These are phyloP conservation scores for Plodia interpunctella DNA, from an alignment of 1,140 invertebrate species.

Conservation along the genomic window DNA sequence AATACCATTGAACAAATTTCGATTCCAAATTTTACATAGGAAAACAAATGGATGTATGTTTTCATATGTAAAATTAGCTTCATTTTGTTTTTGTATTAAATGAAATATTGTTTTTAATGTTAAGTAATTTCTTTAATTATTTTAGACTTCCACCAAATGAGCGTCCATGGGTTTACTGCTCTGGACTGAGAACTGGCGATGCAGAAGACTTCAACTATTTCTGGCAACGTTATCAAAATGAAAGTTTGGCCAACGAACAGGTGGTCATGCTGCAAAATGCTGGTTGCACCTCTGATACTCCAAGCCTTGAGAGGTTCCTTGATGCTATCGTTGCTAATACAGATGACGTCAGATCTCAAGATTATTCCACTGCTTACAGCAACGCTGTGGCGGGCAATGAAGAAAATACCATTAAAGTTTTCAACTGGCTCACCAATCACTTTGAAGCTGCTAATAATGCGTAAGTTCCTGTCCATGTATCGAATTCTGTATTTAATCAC, in stretches of 20 bases:
- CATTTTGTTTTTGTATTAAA: too few relatives aligned
- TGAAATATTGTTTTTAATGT: too few relatives aligned
- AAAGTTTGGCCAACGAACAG: constrained; percentile 77
- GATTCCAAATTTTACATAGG: too few relatives aligned
- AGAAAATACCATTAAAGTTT: constrained; percentile 62
- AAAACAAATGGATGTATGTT: too few relatives aligned
- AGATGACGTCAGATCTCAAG: constrained; percentile 67
- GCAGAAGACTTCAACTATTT: constrained; percentile 72
- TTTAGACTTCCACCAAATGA: constrained; percentile 76
- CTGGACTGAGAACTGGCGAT: constrained; percentile 69
- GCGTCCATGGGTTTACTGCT: constrained; percentile 79
- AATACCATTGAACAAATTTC: too few relatives aligned
- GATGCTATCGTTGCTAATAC: constrained; percentile 42
- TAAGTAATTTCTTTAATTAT: not conserved
- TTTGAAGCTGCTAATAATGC: constrained; percentile 48
- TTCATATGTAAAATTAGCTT: too few relatives aligned
- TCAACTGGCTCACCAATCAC: constrained; percentile 74
- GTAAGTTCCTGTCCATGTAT: constrained; percentile 57
- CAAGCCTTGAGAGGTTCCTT: constrained; percentile 52
- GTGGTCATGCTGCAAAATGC: constrained; percentile 77
- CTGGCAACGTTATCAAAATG: constrained; percentile 68
- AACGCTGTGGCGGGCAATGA: constrained; percentile 66
- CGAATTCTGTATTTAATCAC: not conserved
- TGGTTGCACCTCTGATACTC: constrained; percentile 76
- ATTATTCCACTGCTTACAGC: constrained; percentile 54